Evolutionary conservation across 1,140 invertebrate genomes (phyloP), one percentile per base, ranked within the genome.

Genomic region (Caenorhabditis inopinata): DNA sequence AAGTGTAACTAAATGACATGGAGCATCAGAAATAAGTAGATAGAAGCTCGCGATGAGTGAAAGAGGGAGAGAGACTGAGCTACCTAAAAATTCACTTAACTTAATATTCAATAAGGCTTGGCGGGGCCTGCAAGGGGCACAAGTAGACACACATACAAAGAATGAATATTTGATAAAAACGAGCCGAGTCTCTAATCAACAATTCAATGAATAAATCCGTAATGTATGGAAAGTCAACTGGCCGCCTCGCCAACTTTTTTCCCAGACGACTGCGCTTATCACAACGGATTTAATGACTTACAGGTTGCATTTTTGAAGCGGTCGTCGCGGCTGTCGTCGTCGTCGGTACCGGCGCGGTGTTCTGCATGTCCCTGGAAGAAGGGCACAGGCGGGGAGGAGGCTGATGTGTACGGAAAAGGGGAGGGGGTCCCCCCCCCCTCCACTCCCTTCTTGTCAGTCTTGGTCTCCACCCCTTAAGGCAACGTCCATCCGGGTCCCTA

Each of bases 131-230:
- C 58, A 68, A 58, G 51, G 51, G 48, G 46, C 46, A 2, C 46
- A 6, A 68, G 58, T 68, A 68, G 58, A 68, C 58, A 58, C 53
- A 58, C 53, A 68, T 68, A 68, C 58, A 68, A 68, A 68, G 58
- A 68, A 68, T 68, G 58, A 68, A 68, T 68, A 68, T 68, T 68
- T 68, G 58, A 68, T 68, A 68, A 68, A 68, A 68, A 68, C 58
- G 58, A 68, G 58, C 58, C 58, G 58, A 68, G 58, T 68, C 58
- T 68, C 58, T 68, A 68, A 68, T 68, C 58, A 68, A 68, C 58
- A 68, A 68, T 68, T 68, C 58, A 68, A 68, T 68, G 58, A 68
- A 68, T 68, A 68, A 68, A 68, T 68, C 58, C 58, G 58, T 68
- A 51, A 51, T 23, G 49, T n/a, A 68, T 68, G 32, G 58, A 68